Evolutionary conservation across 1,140 invertebrate genomes (phyloP).

Genomic region (Drosophila azteca): DNA sequence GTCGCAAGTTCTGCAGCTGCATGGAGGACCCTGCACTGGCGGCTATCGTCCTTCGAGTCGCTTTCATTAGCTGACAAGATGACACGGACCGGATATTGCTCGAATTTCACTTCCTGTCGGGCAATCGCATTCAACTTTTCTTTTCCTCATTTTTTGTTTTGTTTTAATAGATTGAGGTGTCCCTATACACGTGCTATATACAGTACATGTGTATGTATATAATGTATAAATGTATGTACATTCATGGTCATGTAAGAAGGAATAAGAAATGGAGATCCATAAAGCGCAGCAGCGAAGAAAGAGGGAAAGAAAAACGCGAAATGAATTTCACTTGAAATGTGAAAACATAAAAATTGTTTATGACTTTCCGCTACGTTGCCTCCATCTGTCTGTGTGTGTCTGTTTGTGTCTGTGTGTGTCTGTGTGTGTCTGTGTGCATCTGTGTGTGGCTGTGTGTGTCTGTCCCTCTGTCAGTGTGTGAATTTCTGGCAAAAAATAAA

Average conservation of each 20-base stretch:
- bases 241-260: slow-evolving; percentile 68
- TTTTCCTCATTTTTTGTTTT: slow-evolving; percentile 43
- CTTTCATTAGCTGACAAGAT: slow-evolving; percentile 40
- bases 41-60: slow-evolving; percentile 3
- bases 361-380: slow-evolving; percentile 78
- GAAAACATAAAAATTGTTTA: slow-evolving; percentile 82
- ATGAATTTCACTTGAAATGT: slow-evolving; percentile 82
- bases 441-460: slow-evolving; percentile 16
- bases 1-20: slow-evolving; percentile 29
- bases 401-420: background rate
- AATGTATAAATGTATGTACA: slow-evolving; percentile 2
- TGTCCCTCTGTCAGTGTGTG: slow-evolving; percentile 9
- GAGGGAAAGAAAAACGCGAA: slow-evolving; percentile 72
- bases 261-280: slow-evolving; percentile 70
- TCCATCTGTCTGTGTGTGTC: slow-evolving; percentile 45
- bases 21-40: background rate
- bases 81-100: slow-evolving; percentile 26
- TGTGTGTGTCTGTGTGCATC: no score
- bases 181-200: slow-evolving; percentile 15
- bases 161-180: slow-evolving; percentile 28
- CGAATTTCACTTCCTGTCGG: slow-evolving; percentile 5
- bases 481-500: slow-evolving; percentile 1
- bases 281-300: slow-evolving; percentile 72
- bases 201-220: slow-evolving; percentile 27
- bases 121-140: background rate